A percentile compares a stretch with the other conserved stretches of the same genome.
Evolutionary conservation across 2,113 vertebrate species (phyloP).

Genomic region (Agelaius tricolor): DNA sequence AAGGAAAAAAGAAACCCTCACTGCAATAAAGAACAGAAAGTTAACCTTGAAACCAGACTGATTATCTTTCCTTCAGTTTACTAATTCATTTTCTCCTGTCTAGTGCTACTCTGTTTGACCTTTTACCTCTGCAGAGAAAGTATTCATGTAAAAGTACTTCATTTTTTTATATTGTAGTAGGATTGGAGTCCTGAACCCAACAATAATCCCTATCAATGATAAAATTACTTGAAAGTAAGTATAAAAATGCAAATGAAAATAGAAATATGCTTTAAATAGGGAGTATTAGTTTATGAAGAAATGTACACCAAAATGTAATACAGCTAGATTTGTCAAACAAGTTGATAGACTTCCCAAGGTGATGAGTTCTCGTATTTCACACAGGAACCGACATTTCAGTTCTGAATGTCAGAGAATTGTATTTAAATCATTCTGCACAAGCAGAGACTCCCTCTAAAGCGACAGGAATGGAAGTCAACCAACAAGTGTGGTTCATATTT

Average conservation of each 20-base stretch:
- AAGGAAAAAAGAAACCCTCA: accelerated
- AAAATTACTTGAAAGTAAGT: not conserved
- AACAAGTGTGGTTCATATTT: not conserved
- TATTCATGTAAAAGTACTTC: not conserved
- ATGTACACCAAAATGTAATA: not conserved
- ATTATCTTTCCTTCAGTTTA: not conserved
- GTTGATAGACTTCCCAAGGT: not conserved
- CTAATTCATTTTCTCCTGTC: not conserved
- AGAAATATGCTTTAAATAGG: not conserved
- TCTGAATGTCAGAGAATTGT: not conserved
- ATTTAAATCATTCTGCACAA: not conserved
- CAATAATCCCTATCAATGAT: not conserved
- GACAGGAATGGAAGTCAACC: not conserved
- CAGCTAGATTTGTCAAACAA: not conserved
- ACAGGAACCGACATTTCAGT: not conserved
- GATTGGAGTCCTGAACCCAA: not conserved
- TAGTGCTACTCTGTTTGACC: not conserved
- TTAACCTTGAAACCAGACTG: not conserved
- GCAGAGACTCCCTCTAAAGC: not conserved
- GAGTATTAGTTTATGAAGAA: not conserved
- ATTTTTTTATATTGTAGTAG: not conserved
- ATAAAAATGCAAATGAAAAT: not conserved
- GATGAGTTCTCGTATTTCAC: not conserved
- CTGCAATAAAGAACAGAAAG: not conserved
- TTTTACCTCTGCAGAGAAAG: not conserved